Base-by-base conservation (phyloP, 2,888 invertebrate species). In the Polyommatus icarus region DNA sequence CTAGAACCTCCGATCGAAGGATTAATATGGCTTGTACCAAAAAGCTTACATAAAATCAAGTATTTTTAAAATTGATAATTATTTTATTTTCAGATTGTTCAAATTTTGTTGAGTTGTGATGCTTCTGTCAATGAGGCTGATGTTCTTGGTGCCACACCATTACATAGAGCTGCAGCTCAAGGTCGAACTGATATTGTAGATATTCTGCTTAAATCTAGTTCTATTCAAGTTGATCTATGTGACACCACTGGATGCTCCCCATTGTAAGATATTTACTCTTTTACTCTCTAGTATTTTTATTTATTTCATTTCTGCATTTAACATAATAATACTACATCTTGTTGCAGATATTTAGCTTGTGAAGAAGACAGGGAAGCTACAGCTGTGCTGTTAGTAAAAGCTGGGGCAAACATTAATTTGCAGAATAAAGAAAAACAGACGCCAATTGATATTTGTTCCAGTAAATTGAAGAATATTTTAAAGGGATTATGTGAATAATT, bases 151-250 rank as follows among this genome's bases (percentile, higher is more conserved):
- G 84, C 84, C 15, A 82, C 84, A 77, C 82, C 84, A 84, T 96
- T 96, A 36, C 97, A 97, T 85, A 96, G 96, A 8, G 97, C 97
- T 6, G 97, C 97, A 24, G 97, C 97, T 82, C 98, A 95, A 85
- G 98, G 98, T 40, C 97, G 91, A 12, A 97, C 96, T 57, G 97
- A 96, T 0, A 97, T 97, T 79, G 95, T 97, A 0, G 95, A 96
- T 83, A 86, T 97, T 8, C 91, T 98, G 7, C 84, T 98, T 54
- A 91, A 95, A 73, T 89, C 92, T 81, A 93, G 95, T 78, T 90
- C 94, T 50, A 87, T 94, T 18, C 90, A 94, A 81, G 88, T 96
- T 24, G 93, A 97, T 88, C 84, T 91, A 36, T 92, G 91, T 83
- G 98, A 98, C 89, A 91, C 90, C 59, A 96, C 96, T 83, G 97